phyloP scores from a whole-genome alignment of 2,113 vertebrate genomes.

The Laticauda laticaudata region DNA sequence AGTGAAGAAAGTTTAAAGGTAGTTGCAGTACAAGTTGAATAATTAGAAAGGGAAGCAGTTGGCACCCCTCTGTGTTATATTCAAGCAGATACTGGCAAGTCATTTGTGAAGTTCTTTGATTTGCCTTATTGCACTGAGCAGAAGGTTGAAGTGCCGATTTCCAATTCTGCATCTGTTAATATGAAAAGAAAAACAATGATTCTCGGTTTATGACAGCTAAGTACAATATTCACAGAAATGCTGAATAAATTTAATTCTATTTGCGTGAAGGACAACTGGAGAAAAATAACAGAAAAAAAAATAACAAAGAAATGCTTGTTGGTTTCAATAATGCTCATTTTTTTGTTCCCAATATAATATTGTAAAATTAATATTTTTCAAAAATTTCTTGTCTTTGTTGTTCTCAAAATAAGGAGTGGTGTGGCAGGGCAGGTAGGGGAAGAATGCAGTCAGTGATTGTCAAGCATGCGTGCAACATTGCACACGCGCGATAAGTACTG shows the following conservation, averaged over 20 bases:
- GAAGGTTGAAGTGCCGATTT: not conserved
- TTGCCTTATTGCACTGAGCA: not conserved
- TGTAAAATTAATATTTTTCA: not conserved
- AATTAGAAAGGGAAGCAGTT: not conserved
- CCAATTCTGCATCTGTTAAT: not conserved
- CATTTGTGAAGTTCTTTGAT: not conserved
- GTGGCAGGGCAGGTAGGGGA: no score
- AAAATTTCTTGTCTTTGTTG: slow-evolving; percentile 11
- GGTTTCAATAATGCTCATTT: not conserved
- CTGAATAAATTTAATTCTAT: not conserved
- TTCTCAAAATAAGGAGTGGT: not conserved
- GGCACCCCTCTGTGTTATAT: not conserved
- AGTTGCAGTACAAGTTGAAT: not conserved
- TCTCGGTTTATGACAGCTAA: not conserved
- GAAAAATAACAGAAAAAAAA: not conserved
- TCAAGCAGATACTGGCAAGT: not conserved
- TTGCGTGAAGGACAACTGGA: not conserved
- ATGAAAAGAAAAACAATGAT: not conserved
- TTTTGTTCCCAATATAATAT: not conserved
- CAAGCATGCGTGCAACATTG: no score
- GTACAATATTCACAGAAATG: not conserved
- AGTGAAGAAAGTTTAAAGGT: not conserved
- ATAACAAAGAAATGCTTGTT: not conserved
- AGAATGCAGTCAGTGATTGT: no score
- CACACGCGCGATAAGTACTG: no score